Conservation (phyloP, 2,888 invertebrate genomes). For the Chymomyza amoena region DNA sequence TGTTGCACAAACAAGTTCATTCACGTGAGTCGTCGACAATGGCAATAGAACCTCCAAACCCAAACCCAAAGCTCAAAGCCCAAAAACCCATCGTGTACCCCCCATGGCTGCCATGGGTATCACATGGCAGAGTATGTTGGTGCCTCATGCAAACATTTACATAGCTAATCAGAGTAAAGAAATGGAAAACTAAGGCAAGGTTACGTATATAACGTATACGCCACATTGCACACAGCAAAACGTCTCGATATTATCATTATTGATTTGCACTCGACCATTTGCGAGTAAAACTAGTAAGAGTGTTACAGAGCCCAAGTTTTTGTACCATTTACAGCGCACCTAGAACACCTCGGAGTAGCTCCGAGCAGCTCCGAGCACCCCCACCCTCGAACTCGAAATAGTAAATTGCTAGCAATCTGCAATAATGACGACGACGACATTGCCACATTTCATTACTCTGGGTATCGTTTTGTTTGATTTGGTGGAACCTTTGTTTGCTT, state of each 20-base stretch:
- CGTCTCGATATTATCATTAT: not conserved
- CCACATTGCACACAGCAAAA: slow-evolving; percentile 2
- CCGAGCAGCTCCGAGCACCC: not conserved
- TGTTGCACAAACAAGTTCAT: slow-evolving; percentile 57
- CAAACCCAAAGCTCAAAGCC: too few species aligned
- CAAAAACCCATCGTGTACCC: too few species aligned
- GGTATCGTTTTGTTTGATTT: slow-evolving; percentile 14
- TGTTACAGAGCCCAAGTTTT: not conserved
- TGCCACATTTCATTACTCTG: slow-evolving; percentile 18
- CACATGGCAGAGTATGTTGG: not conserved
- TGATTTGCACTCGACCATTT: not conserved
- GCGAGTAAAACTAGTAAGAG: not conserved
- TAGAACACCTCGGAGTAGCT: not conserved
- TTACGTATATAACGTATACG: slow-evolving; percentile 11
- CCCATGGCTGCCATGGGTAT: too few species aligned
- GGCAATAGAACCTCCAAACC: not conserved
- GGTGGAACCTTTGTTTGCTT: slow-evolving; percentile 21
- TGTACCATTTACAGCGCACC: not conserved
- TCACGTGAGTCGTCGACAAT: slow-evolving; percentile 47
- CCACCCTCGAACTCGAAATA: not conserved
- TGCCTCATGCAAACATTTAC: slow-evolving; percentile 20
- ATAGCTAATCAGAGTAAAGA: slow-evolving; percentile 16
- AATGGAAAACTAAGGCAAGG: slow-evolving; percentile 37
- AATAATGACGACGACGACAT: not conserved
- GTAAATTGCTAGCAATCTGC: not conserved